These are phyloP conservation scores for Arion vulgaris DNA, from an alignment of 1,140 invertebrate species.

Conservation along the genomic window DNA sequence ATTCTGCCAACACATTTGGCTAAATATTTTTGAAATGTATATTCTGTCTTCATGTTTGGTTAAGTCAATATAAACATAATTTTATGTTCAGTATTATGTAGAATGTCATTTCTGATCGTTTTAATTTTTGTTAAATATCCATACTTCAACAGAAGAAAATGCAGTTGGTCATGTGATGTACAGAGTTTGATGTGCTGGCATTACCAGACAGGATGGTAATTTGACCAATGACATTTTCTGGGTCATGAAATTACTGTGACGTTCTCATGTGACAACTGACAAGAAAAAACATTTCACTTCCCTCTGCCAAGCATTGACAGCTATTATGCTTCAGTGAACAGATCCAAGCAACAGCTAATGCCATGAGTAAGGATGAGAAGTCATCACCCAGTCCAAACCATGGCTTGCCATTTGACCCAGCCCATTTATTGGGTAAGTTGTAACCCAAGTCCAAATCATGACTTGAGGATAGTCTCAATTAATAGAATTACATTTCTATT, in stretches of 20 bases:
- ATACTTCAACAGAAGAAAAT: neutral
- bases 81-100: no score
- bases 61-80: no score
- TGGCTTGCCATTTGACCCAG: constrained; percentile 46
- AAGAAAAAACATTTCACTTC: neutral
- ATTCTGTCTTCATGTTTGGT: no score
- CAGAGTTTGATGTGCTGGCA: neutral
- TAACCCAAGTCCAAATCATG: neutral
- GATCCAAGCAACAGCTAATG: constrained; percentile 26
- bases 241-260: neutral
- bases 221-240: neutral
- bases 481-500: no score
- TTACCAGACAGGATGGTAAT: neutral
- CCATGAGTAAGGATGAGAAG: constrained; percentile 53
- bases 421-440: constrained; percentile 42
- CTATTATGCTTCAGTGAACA: constrained; percentile 24
- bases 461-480: no score
- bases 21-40: no score
- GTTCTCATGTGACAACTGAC: neutral
- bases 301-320: neutral
- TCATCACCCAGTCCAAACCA: constrained; percentile 47
- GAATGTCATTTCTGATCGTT: neutral
- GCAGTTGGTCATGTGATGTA: neutral
- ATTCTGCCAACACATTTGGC: no score
- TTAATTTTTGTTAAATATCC: neutral